Base-by-base conservation (phyloP, 2,888 invertebrate species). In the Oligia latruncula region DNA sequence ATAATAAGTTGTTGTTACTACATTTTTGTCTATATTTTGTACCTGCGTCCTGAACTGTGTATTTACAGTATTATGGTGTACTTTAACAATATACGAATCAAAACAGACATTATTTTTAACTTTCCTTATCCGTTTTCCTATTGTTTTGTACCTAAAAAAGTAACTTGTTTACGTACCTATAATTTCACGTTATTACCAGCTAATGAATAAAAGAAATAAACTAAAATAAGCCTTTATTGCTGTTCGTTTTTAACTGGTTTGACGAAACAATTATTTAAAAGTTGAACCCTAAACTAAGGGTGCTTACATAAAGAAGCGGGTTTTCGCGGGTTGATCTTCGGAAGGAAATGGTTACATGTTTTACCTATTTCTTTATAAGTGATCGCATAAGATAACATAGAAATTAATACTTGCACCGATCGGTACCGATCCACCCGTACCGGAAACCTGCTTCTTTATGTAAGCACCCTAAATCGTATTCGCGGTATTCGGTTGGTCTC, bases 11-110 rank as follows among this genome's bases (percentile, higher is more conserved):
- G 43, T 29, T 72, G 40, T 71, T 58, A 73, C 52, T 43, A 40
- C 1, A 74, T 68, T 60, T 74, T 76, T 49, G 71, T 46, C 49
- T 67, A 49, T 68, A 65, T 85, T 82, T 85, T 85, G 80, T 85
- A 85, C 86, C 74, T 85, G 74, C 40, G 65, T 74, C 58, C 68
- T 67, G n/a, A 82, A 85, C 68, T 82, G 70, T 85, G 65, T 74
- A 65, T 75, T 75, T 58, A 68, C 64, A 83, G 80, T 79, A 82
- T 85, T 82, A 79, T 70, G 58, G 40, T 80, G 60, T 78, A 77
- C 6, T 68, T 73, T 74, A 58, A 71, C 15, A 85, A 82, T 85
- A 86, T 80, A 85, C 23, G 62, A 74, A 49, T 72, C 20, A 64
- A 80, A 80, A 60, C 65, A 76, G 20, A 43, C 2, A 15, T 58